These are phyloP conservation scores for Chaetodon trifasciatus DNA, from an alignment of 2,797 vertebrate species.

Conservation along the genomic window DNA sequence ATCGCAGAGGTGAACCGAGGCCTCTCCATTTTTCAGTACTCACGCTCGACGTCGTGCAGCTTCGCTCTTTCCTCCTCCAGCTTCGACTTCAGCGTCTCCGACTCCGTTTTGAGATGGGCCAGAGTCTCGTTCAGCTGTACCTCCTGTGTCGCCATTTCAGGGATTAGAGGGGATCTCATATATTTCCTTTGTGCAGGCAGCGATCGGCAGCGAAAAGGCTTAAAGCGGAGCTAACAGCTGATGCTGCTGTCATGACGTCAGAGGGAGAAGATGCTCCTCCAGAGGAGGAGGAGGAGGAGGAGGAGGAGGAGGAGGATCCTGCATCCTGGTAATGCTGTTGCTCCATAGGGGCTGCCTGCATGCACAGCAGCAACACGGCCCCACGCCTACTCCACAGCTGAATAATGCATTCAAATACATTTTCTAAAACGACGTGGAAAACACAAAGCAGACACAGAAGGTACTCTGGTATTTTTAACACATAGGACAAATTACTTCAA, in stretches of 20 bases:
- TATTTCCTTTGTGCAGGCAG: conserved; percentile 79
- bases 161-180: conserved; percentile 82
- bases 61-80: conserved; percentile 98
- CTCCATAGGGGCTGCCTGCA: conserved; percentile 21
- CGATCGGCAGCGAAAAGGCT: conserved; percentile 77
- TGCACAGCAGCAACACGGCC: conserved; percentile 38
- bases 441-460: background rate
- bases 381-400: conserved; percentile 7
- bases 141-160: conserved; percentile 97
- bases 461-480: background rate
- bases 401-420: conserved; percentile 26
- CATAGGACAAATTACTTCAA: background rate
- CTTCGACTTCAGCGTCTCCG: conserved; percentile 95
- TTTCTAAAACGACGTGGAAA: background rate
- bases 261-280: conserved; percentile 78
- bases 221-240: conserved; percentile 83
- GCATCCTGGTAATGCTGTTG: conserved; percentile 58
- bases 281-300: conserved; percentile 51
- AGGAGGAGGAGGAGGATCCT: conserved; percentile 53
- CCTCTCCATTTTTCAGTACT: conserved; percentile 85
- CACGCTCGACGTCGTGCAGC: conserved; percentile 99
- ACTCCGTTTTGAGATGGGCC: conserved; percentile 93
- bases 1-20: conserved; percentile 60
- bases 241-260: conserved; percentile 89
- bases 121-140: conserved; percentile 93